Evolutionary conservation across 2,888 invertebrate genomes (phyloP).

Genomic region (Caenorhabditis auriculariae): DNA sequence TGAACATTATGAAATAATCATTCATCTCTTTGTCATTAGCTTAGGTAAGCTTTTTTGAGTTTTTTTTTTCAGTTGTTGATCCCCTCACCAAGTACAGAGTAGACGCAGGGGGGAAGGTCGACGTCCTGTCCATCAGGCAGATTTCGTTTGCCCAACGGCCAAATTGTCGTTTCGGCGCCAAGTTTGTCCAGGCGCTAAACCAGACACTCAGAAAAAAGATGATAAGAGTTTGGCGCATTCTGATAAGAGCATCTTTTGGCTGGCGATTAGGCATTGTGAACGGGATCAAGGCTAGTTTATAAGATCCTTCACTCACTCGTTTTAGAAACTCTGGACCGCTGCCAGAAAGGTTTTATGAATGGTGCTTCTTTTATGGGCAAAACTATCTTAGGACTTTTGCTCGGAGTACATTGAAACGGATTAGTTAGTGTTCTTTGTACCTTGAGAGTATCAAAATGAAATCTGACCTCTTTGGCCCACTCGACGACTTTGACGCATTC

Average conservation of each 20-base stretch:
- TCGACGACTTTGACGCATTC: constrained; percentile 84
- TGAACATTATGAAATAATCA: too few relatives aligned
- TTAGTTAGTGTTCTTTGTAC: not conserved
- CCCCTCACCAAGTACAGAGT: constrained; percentile 70
- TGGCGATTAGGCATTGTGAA: not conserved
- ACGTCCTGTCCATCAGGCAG: constrained; percentile 26
- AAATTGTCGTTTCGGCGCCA: constrained; percentile 47
- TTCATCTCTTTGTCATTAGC: too few relatives aligned
- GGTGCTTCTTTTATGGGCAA: constrained; percentile 9
- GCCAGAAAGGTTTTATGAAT: too few relatives aligned
- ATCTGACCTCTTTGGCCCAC: constrained; percentile 69
- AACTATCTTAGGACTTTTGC: not conserved
- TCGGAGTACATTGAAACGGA: not conserved
- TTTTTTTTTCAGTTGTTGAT: too few relatives aligned
- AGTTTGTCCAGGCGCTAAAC: constrained; percentile 45
- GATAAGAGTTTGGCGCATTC: too few relatives aligned
- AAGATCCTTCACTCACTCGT: too few relatives aligned
- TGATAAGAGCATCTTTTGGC: not conserved
- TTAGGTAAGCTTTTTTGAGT: too few relatives aligned
- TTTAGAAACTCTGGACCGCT: too few relatives aligned
- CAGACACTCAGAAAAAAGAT: too few relatives aligned
- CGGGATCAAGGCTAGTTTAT: too few relatives aligned
- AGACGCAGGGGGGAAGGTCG: constrained; percentile 54
- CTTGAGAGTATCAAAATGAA: constrained; percentile 1
- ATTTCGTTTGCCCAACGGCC: constrained; percentile 48